Conservation (phyloP, 2,888 invertebrate genomes). For the Catotricha subobsoleta region DNA sequence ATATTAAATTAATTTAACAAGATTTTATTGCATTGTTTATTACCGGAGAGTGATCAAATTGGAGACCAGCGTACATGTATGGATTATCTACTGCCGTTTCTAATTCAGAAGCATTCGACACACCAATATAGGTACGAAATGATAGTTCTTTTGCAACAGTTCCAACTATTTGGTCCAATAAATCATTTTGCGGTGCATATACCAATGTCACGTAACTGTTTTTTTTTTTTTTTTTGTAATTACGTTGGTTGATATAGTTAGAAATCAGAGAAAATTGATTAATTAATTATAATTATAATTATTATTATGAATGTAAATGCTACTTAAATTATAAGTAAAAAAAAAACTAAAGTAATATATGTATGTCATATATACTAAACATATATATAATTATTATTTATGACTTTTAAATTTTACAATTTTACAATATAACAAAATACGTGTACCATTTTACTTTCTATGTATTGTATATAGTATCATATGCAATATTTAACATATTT, state of each 20-base stretch:
- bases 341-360: no score
- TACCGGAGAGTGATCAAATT: constrained; percentile 9
- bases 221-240: neutral
- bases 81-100: constrained; percentile 6
- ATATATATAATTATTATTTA: no score
- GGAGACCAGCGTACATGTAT: constrained; percentile 9
- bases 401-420: no score
- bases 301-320: no score
- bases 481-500: no score
- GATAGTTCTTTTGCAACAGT: neutral
- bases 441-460: no score
- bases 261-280: no score
- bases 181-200: constrained; percentile 11
- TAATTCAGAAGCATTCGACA: constrained; percentile 4
- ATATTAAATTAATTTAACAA: neutral
- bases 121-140: neutral
- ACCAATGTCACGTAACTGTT: constrained; percentile 6
- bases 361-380: no score
- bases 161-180: constrained; percentile 8
- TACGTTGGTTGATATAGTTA: constrained; percentile 15
- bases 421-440: no score
- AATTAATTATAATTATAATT: no score
- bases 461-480: no score
- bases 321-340: no score
- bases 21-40: neutral